These are phyloP conservation scores for Sphaerophoria taeniata DNA, from an alignment of 2,888 invertebrate species.

Conservation along the genomic window DNA sequence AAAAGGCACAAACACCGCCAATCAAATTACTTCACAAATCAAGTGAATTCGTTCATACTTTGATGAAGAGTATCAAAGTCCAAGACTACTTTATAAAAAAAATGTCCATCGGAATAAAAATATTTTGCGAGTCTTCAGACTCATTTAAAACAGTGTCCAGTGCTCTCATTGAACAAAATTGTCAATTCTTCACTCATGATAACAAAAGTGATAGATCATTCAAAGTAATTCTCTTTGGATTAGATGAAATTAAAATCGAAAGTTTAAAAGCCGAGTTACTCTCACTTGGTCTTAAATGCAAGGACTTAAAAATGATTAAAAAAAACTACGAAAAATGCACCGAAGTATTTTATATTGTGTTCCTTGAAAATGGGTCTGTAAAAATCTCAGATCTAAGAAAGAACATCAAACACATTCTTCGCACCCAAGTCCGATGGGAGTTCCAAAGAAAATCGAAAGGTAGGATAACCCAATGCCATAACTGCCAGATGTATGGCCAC, in stretches of 20 bases:
- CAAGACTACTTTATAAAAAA: conserved; percentile 6
- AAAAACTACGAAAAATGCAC: not conserved
- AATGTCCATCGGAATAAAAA: conserved; percentile 16
- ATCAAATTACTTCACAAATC: not conserved
- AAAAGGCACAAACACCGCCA: conserved; percentile 4
- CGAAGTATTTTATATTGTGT: not conserved
- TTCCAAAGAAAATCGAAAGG: conserved; percentile 10
- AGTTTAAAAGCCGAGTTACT: not conserved
- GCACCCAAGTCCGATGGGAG: conserved; percentile 5
- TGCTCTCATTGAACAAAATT: conserved; percentile 7
- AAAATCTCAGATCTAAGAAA: no score
- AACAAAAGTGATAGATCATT: conserved; percentile 4
- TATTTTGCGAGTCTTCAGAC: conserved; percentile 11
- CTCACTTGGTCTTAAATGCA: conserved; percentile 16
- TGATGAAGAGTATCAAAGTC: not conserved
- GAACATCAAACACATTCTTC: conserved; percentile 1
- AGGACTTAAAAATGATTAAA: no score
- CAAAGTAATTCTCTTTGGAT: no score
- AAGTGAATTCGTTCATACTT: conserved; percentile 1
- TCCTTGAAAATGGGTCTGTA: not conserved
- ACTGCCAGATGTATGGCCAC: not conserved
- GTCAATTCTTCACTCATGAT: conserved; percentile 10
- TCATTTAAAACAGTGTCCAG: conserved; percentile 4
- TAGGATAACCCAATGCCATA: no score
- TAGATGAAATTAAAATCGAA: not conserved